phyloP scores from a whole-genome alignment of 1,140 invertebrate genomes.

The Pseudomyrmex pallidus region DNA sequence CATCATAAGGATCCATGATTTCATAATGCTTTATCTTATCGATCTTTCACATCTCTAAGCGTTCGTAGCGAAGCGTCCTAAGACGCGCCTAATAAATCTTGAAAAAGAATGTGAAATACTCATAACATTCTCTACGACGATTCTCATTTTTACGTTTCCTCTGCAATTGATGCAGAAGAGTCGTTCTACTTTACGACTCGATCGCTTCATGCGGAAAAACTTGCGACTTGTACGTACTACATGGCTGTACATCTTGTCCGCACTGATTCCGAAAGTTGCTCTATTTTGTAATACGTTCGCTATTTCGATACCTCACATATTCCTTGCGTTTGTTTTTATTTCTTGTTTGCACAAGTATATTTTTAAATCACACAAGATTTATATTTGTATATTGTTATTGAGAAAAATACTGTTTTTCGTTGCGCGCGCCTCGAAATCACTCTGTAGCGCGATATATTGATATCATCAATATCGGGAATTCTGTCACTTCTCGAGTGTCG shows the following conservation, averaged over 20 bases:
- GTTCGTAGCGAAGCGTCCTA: neutral
- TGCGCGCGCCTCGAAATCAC: no score
- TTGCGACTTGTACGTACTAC: constrained; percentile 27
- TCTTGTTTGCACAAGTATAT: no score
- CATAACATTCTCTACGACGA: neutral
- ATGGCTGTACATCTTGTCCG: neutral
- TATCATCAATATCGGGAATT: no score
- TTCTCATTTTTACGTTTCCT: constrained; percentile 6
- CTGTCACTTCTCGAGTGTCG: no score
- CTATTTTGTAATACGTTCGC: neutral
- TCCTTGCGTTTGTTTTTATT: no score
- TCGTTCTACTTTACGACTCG: constrained; percentile 31
- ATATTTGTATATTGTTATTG: no score
- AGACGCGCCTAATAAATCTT: neutral
- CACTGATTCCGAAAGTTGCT: neutral
- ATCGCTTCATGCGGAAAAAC: constrained; percentile 8
- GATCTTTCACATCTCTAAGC: neutral
- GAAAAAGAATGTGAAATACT: constrained; percentile 28
- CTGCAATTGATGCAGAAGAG: constrained; percentile 34
- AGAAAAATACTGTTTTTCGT: no score
- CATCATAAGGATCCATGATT: constrained; percentile 14
- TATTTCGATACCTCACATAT: no score
- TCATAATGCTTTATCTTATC: constrained; percentile 14
- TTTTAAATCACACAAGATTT: no score
- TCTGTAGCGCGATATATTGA: no score